phyloP scores from a whole-genome alignment of 1,140 invertebrate genomes.

The Drosophila melanica region DNA sequence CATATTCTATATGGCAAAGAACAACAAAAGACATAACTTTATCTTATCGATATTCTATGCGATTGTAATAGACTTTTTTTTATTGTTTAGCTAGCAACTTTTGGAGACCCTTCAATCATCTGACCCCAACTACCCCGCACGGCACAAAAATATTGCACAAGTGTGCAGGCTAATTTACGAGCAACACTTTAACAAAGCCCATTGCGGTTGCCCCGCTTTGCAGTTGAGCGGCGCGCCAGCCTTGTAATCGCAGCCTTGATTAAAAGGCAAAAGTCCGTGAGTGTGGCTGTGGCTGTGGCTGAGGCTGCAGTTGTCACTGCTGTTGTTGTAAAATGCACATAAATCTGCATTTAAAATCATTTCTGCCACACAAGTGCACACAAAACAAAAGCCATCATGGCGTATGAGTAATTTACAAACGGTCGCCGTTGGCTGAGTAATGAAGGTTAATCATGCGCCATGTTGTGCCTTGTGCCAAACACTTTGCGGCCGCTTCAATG shows the following conservation, averaged over 20 bases:
- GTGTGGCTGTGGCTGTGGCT: slow-evolving; percentile 18
- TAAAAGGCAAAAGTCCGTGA: slow-evolving; percentile 63
- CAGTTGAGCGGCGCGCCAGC: slow-evolving; percentile 35
- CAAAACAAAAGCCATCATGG: slow-evolving; percentile 46
- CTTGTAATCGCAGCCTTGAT: slow-evolving; percentile 70
- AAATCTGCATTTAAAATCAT: slow-evolving; percentile 81
- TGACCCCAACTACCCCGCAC: not conserved
- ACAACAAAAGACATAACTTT: not conserved
- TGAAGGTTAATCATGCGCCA: slow-evolving; percentile 71
- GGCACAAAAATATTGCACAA: not conserved
- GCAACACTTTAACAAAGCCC: slow-evolving; percentile 38
- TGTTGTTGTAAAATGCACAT: slow-evolving; percentile 67
- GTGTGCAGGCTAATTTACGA: slow-evolving; percentile 41
- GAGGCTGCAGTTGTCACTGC: slow-evolving; percentile 53
- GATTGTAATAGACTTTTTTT: too few species aligned
- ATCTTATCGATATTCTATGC: not conserved
- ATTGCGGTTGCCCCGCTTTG: slow-evolving; percentile 44
- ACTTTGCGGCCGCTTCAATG: slow-evolving; percentile 38
- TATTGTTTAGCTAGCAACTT: too few species aligned
- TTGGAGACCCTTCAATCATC: slow-evolving; percentile 4
- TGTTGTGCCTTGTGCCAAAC: slow-evolving; percentile 51
- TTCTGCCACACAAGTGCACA: slow-evolving; percentile 63
- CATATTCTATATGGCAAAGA: not conserved
- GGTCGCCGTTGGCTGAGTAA: slow-evolving; percentile 32
- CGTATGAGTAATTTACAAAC: slow-evolving; percentile 68